phyloP scores from a whole-genome alignment of 1,140 invertebrate species.

The Caenorhabditis tropicalis region DNA sequence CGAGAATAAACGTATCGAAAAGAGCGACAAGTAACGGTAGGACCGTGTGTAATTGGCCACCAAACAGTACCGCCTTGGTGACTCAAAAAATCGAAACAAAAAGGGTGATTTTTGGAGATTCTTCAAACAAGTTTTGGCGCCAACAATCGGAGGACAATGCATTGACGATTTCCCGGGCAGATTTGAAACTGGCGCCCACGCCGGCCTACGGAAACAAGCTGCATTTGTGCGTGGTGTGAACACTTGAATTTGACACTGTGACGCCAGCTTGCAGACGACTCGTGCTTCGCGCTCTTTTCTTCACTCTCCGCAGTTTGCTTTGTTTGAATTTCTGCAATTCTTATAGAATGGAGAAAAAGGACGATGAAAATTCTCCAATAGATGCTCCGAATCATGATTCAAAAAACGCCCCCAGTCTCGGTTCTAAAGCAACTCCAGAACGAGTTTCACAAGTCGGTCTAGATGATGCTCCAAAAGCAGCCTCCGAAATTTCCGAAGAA shows the following conservation, averaged over 20 bases:
- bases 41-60: background rate
- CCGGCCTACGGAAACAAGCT: background rate
- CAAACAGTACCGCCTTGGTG: background rate
- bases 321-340: background rate
- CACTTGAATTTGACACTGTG: background rate
- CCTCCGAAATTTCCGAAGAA: too few relatives aligned
- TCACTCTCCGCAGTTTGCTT: background rate
- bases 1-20: background rate
- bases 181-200: slow-evolving; percentile 16
- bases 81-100: background rate
- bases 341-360: too few relatives aligned
- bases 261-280: background rate
- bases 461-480: too few relatives aligned
- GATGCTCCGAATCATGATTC: too few relatives aligned
- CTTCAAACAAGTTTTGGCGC: slow-evolving; percentile 4
- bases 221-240: slow-evolving; percentile 1
- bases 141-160: background rate
- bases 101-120: background rate
- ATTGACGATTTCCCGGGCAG: background rate
- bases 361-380: too few relatives aligned
- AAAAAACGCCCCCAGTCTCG: too few relatives aligned
- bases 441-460: too few relatives aligned
- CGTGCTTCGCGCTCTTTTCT: background rate
- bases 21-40: background rate
- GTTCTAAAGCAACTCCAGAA: too few relatives aligned